Percentiles rank a stretch among this genome's conserved stretches.
Evolutionary conservation across 2,888 invertebrate genomes (phyloP).

Genomic region (Leptogaster cylindrica): DNA sequence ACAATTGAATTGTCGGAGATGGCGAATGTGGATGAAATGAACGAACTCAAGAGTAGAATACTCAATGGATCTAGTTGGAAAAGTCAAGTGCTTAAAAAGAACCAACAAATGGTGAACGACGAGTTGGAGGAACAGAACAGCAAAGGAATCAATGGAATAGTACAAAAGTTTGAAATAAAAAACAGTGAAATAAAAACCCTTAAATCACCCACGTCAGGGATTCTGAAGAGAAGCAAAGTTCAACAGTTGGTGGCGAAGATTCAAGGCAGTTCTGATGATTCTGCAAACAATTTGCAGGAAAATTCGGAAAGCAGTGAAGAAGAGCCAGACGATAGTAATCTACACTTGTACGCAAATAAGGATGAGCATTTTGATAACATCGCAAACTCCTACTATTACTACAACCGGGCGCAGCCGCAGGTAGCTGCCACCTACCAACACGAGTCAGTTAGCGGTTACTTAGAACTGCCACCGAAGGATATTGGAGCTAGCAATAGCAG

Average conservation of each 20-base stretch:
- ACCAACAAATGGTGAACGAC: constrained; percentile 36
- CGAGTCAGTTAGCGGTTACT: not conserved
- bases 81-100: constrained; percentile 47
- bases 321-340: constrained; percentile 62
- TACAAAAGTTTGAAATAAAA: constrained; percentile 50
- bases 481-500: constrained; percentile 40
- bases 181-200: constrained; percentile 52
- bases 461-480: constrained; percentile 7
- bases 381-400: constrained; percentile 12
- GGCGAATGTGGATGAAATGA: constrained; percentile 48
- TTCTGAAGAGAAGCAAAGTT: constrained; percentile 52
- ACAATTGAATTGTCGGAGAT: constrained; percentile 49
- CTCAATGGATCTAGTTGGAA: constrained; percentile 48
- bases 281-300: constrained; percentile 55
- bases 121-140: constrained; percentile 36
- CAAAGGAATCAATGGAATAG: constrained; percentile 45
- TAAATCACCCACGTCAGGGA: constrained; percentile 52
- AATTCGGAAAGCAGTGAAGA: constrained; percentile 68
- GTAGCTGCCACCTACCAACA: constrained; percentile 38
- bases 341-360: not conserved
- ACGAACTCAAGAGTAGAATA: constrained; percentile 48
- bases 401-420: constrained; percentile 49
- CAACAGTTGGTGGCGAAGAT: constrained; percentile 54
- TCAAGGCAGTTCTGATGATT: constrained; percentile 50
- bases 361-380: not conserved